Percentiles rank a stretch among this genome's conserved stretches.
phyloP scores from a whole-genome alignment of 2,888 invertebrate species.

The Tinea trinotella region DNA sequence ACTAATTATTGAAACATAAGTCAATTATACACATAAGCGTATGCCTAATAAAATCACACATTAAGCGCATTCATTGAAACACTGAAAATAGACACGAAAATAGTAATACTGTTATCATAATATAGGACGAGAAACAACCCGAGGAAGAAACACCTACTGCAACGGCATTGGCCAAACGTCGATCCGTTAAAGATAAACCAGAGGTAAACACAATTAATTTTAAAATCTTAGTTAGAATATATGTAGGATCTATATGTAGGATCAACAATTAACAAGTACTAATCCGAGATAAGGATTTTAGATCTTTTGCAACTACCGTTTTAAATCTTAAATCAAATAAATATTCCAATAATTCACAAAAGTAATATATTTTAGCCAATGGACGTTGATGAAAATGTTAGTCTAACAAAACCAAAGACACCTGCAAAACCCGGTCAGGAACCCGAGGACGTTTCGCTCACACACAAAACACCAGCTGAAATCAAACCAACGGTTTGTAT shows the following conservation, averaged over 20 bases:
- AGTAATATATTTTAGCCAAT: slow-evolving; percentile 42
- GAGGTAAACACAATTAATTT: slow-evolving; percentile 50
- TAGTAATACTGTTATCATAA: background rate
- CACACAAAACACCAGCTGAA: slow-evolving; percentile 65
- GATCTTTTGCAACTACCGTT: background rate
- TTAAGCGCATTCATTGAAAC: too few relatives aligned
- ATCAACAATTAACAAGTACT: background rate
- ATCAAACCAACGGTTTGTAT: slow-evolving; percentile 61
- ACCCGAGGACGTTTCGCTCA: slow-evolving; percentile 61
- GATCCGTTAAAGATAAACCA: slow-evolving; percentile 58
- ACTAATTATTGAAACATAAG: too few relatives aligned
- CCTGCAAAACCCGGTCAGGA: slow-evolving; percentile 51
- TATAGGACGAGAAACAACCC: slow-evolving; percentile 41
- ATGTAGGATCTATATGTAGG: too few relatives aligned
- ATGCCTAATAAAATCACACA: too few relatives aligned
- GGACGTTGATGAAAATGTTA: slow-evolving; percentile 65
- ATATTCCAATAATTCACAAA: background rate
- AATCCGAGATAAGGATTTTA: background rate
- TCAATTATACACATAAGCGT: too few relatives aligned
- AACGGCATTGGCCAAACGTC: slow-evolving; percentile 51
- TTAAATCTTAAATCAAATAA: background rate
- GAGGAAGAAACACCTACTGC: slow-evolving; percentile 46
- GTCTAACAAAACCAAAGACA: slow-evolving; percentile 50
- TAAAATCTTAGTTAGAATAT: background rate
- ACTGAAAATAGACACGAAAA: too few relatives aligned